Percentiles rank a stretch among this genome's conserved stretches.
Evolutionary conservation across 2,888 invertebrate genomes (phyloP).

Genomic region (Cosmopolites sordidus): DNA sequence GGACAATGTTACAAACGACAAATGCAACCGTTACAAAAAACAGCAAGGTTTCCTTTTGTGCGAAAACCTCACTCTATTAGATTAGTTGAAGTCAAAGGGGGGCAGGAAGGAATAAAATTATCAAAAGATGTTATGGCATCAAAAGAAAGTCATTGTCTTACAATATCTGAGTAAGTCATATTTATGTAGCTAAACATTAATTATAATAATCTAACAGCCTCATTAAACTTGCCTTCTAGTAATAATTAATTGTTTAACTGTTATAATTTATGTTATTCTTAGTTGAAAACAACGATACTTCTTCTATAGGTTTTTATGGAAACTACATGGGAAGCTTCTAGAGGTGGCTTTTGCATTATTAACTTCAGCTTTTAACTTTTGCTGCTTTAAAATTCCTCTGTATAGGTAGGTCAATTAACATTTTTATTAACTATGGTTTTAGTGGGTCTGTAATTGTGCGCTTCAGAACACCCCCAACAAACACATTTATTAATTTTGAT

Average conservation of each 20-base stretch:
- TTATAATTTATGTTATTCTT: background rate
- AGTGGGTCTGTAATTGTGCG: background rate
- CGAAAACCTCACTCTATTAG: slow-evolving; percentile 78
- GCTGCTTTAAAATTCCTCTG: slow-evolving; percentile 59
- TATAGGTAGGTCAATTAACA: slow-evolving; percentile 53
- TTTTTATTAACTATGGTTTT: background rate
- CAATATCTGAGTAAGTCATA: slow-evolving; percentile 64
- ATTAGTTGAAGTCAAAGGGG: slow-evolving; percentile 73
- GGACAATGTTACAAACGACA: slow-evolving; percentile 73
- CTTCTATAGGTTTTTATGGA: slow-evolving; percentile 55
- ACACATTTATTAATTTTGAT: no score
- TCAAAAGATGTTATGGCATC: slow-evolving; percentile 51
- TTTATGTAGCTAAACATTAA: background rate
- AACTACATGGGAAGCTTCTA: slow-evolving; percentile 63
- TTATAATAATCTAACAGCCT: no score
- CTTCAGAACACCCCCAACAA: no score
- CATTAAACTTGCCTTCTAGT: no score
- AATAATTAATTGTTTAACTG: no score
- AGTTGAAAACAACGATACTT: background rate
- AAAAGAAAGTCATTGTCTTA: slow-evolving; percentile 56
- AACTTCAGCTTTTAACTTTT: slow-evolving; percentile 66
- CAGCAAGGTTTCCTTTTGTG: slow-evolving; percentile 46
- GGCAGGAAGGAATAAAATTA: slow-evolving; percentile 61
- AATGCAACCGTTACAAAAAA: slow-evolving; percentile 59
- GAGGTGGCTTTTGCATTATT: slow-evolving; percentile 66